A percentile compares a stretch with the other conserved stretches of the same genome.
Conservation (phyloP, 2,113 vertebrate species). For the Bostrychus sinensis region DNA sequence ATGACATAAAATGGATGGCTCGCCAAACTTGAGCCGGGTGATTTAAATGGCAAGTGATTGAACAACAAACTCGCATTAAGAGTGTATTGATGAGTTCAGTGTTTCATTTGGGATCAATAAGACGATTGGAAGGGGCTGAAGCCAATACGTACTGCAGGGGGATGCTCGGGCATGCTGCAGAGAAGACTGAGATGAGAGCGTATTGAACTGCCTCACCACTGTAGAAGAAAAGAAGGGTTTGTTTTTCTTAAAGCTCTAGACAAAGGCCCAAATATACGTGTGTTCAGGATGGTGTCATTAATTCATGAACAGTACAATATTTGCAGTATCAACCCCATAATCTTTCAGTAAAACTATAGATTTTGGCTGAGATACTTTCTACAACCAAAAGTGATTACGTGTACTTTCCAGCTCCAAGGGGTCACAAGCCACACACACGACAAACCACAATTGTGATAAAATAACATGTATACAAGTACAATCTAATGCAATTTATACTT, state of each 20-base stretch:
- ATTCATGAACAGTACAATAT: too few relatives aligned
- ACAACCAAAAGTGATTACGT: too few relatives aligned
- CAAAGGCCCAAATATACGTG: too few relatives aligned
- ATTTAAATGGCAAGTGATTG: constrained; percentile 82
- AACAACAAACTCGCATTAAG: constrained; percentile 82
- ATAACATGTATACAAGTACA: too few relatives aligned
- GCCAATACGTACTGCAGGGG: constrained; percentile 65
- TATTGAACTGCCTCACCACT: constrained; percentile 54
- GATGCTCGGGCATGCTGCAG: constrained; percentile 29
- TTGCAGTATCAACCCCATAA: too few relatives aligned
- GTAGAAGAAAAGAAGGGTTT: constrained; percentile 32
- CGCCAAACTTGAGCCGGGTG: constrained; percentile 60
- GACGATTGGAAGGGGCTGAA: constrained; percentile 72
- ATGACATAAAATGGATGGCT: constrained; percentile 75
- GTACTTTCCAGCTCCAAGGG: too few relatives aligned
- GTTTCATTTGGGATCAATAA: constrained; percentile 81
- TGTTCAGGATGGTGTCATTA: too few relatives aligned
- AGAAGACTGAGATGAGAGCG: constrained; percentile 38
- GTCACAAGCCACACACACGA: too few relatives aligned
- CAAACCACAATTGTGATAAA: too few relatives aligned
- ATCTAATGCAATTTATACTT: too few relatives aligned
- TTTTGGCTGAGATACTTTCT: too few relatives aligned
- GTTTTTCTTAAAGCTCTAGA: constrained; percentile 30
- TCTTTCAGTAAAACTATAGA: too few relatives aligned
- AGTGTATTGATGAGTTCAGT: constrained; percentile 78